Base-by-base conservation (phyloP, 2,113 vertebrate genomes). In the Oreotrochilus melanogaster region DNA sequence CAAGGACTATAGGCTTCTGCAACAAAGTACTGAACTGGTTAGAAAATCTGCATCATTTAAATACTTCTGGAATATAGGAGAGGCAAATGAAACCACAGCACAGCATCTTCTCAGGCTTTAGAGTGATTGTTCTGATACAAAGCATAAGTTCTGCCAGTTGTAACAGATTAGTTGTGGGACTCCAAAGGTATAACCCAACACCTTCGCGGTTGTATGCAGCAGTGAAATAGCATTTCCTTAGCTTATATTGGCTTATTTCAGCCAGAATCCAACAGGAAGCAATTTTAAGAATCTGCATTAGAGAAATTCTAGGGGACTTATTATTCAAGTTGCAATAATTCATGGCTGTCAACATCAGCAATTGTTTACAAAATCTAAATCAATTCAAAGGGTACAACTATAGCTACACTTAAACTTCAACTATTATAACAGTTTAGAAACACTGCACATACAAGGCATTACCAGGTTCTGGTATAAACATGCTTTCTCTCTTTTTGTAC, bases 151-250 rank as follows among this genome's bases (percentile, higher is more conserved):
- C 14, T 11, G 2, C 6, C 28, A 30, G 3, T 4, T 3, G 5
- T 48, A 33, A 42, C 18, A 50, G 58, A 9, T 67, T 24, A 71
- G 17, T 42, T 0, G 8, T 10, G 39, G 45, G 7, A 37, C 13
- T 18, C 51, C 2, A 43, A n/a, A 13, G 3, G 2, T 14, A 2
- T 2, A 22, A 47, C 11, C 43, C 8, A 11, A 3, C 18, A 31
- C 33, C 18, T 37, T 85, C 35, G 2, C 22, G 15, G 5, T 7
- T 28, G 12, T 21, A 51, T 25, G 14, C 39, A 64, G 23, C n/a
- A 58, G 22, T 18, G 30, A 54, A 60, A 12, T 7, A 48, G 3
- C 13, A 14, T 35, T 56, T 35, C 58, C 53, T 72, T 18, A 21
- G 9, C 18, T 76, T 31, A 56, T 11, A 7, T 37, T 76, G 7